Percentiles rank a stretch among this genome's conserved stretches.
Conservation (phyloP, 1,140 invertebrate species). For the Grapholita molesta region DNA sequence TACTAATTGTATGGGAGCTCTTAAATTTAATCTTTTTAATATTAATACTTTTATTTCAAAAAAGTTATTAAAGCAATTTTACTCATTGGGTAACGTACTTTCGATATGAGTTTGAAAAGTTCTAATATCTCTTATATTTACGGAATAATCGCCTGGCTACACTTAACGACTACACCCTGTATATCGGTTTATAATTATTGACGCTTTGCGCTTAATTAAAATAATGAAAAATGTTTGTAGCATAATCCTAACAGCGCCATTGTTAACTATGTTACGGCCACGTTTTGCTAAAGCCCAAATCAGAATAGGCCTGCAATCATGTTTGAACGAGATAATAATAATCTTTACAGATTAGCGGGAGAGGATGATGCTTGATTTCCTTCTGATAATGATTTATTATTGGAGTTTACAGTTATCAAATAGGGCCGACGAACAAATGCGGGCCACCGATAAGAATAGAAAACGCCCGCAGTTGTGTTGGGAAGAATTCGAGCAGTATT, state of each 20-base stretch:
- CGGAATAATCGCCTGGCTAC: no score
- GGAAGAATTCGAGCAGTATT: not conserved
- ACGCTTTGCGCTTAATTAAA: no score
- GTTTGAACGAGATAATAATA: not conserved
- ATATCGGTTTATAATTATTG: no score
- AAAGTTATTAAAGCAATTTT: no score
- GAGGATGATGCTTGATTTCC: slow-evolving; percentile 1
- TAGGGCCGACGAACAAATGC: slow-evolving; percentile 3
- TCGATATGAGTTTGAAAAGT: no score
- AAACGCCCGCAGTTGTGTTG: slow-evolving; percentile 6
- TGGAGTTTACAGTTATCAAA: slow-evolving; percentile 9
- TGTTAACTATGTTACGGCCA: not conserved
- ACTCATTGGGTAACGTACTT: no score
- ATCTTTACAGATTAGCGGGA: slow-evolving; percentile 9
- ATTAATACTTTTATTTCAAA: no score
- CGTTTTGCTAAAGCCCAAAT: not conserved
- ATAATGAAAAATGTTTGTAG: no score
- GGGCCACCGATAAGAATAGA: slow-evolving; percentile 2
- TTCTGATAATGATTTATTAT: slow-evolving; percentile 4
- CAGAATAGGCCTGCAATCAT: not conserved
- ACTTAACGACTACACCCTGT: no score
- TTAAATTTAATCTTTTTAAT: no score
- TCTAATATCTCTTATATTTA: no score
- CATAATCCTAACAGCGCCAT: not conserved
- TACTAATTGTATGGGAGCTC: no score